These are phyloP conservation scores for Betta splendens DNA, from an alignment of 2,797 vertebrate genomes.

Conservation along the genomic window DNA sequence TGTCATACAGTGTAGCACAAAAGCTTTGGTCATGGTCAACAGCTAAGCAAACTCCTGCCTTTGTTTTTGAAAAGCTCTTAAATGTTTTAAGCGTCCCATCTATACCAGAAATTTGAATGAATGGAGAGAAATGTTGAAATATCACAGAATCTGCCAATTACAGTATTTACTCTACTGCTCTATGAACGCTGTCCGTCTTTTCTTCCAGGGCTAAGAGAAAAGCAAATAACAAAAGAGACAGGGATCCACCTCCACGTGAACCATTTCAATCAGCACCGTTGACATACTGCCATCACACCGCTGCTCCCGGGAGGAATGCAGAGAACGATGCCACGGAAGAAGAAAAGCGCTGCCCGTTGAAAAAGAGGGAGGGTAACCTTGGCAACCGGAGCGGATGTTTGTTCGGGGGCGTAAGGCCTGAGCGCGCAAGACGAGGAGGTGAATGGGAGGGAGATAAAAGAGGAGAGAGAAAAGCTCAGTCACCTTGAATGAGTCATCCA, in stretches of 20 bases:
- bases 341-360: constrained; percentile 9
- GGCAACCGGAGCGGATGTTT: constrained; percentile 42
- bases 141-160: constrained; percentile 9
- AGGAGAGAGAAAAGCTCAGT: constrained; percentile 39
- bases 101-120: constrained; percentile 36
- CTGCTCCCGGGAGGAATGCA: constrained; percentile 2
- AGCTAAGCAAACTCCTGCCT: neutral
- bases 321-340: constrained; percentile 13
- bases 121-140: constrained; percentile 24
- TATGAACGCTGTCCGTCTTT: constrained; percentile 21
- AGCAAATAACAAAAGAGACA: constrained; percentile 9
- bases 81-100: constrained; percentile 28
- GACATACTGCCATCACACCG: constrained; percentile 5
- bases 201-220: constrained; percentile 9
- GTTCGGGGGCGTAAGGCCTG: constrained; percentile 22
- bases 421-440: constrained; percentile 28
- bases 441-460: constrained; percentile 17
- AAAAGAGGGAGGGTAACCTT: constrained; percentile 28
- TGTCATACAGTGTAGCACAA: too few relatives aligned
- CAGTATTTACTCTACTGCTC: constrained; percentile 26
- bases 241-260: constrained; percentile 42
- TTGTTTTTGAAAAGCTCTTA: constrained; percentile 35
- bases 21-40: constrained; percentile 18
- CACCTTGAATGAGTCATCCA: constrained; percentile 70
- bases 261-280: constrained; percentile 27